A percentile compares a stretch with the other conserved stretches of the same genome.
These are phyloP conservation scores for Cepaea hortensis DNA, from an alignment of 2,888 invertebrate genomes.

Conservation along the genomic window DNA sequence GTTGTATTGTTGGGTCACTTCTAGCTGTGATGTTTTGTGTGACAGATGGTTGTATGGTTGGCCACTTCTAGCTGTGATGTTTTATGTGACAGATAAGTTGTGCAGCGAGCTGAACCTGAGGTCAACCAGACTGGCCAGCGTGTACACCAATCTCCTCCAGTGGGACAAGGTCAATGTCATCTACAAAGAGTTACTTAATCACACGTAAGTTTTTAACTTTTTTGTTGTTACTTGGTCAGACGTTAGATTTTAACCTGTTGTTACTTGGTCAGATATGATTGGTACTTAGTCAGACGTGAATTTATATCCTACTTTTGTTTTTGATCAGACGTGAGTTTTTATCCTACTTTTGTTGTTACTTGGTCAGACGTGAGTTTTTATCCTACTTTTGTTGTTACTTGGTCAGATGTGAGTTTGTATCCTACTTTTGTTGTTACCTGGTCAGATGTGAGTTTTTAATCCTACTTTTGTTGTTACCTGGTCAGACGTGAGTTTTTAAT, in stretches of 20 bases:
- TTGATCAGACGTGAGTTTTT: no score
- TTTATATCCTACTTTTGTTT: no score
- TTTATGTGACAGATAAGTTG: conserved; percentile 4
- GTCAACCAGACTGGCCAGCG: conserved; percentile 84
- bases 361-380: conserved; percentile 70
- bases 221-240: background rate
- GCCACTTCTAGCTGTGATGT: background rate
- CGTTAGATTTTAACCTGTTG: background rate
- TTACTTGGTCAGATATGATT: no score
- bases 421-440: no score
- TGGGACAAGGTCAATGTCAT: conserved; percentile 86
- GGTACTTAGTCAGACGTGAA: no score
- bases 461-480: background rate
- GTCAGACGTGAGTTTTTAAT: background rate
- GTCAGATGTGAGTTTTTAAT: conserved; percentile 46
- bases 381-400: background rate
- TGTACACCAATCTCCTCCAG: conserved; percentile 84
- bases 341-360: no score
- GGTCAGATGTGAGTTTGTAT: background rate
- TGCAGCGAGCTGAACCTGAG: conserved; percentile 82
- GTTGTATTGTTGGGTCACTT: no score
- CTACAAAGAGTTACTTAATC: conserved; percentile 84
- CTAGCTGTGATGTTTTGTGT: no score
- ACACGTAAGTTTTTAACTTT: conserved; percentile 79
- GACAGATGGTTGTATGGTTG: conserved; percentile 75